Conservation (phyloP, 2,797 vertebrate species). For the Xenentodon cancila region DNA sequence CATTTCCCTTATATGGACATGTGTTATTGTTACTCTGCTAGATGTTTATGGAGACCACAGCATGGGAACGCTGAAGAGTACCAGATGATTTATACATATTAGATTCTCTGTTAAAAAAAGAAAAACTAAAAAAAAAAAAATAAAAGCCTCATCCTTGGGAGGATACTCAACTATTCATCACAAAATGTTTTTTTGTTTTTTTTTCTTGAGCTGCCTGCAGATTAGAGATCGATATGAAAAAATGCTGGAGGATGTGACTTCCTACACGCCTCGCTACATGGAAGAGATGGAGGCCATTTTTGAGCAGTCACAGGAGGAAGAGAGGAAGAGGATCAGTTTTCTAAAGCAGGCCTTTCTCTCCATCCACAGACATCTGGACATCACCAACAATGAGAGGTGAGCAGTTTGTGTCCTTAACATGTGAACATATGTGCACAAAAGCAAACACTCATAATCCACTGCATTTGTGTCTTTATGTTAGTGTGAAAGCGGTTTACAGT, state of each 20-base stretch:
- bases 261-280: slow-evolving; percentile 89
- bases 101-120: slow-evolving; percentile 18
- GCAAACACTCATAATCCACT: neutral
- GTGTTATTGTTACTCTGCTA: slow-evolving; percentile 62
- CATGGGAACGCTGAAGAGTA: slow-evolving; percentile 41
- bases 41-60: slow-evolving; percentile 59
- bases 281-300: slow-evolving; percentile 91
- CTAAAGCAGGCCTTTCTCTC: slow-evolving; percentile 86
- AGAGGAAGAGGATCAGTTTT: slow-evolving; percentile 87
- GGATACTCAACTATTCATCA: slow-evolving; percentile 7
- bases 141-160: slow-evolving; percentile 2
- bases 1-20: slow-evolving; percentile 61
- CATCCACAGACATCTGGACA: slow-evolving; percentile 86
- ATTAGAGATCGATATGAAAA: slow-evolving; percentile 83
- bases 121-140: slow-evolving; percentile 33
- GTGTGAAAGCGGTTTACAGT: slow-evolving; percentile 85
- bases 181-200: slow-evolving; percentile 10
- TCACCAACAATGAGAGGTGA: slow-evolving; percentile 86
- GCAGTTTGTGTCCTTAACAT: neutral
- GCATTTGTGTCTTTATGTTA: slow-evolving; percentile 48
- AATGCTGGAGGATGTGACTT: slow-evolving; percentile 82
- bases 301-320: slow-evolving; percentile 87
- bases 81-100: slow-evolving; percentile 46
- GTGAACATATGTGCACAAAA: neutral
- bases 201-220: slow-evolving; percentile 50